These are phyloP conservation scores for Pyrocephalus nanus DNA, from an alignment of 2,797 vertebrate species.

Conservation along the genomic window DNA sequence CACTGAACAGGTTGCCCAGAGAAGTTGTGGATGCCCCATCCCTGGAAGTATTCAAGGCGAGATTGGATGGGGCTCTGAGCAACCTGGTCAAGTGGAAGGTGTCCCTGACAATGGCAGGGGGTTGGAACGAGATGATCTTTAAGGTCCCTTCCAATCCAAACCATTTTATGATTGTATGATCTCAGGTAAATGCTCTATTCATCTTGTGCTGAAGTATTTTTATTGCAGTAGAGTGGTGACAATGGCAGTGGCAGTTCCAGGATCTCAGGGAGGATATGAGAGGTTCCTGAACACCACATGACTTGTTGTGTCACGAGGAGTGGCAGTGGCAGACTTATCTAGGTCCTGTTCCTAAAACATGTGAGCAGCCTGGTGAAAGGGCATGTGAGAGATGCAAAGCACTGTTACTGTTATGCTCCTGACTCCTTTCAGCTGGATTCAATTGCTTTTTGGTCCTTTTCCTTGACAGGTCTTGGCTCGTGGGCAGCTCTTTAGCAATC, in stretches of 20 bases:
- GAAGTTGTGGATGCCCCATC: background rate
- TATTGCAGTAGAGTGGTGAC: background rate
- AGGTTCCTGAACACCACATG: background rate
- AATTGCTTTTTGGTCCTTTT: background rate
- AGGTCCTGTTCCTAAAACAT: background rate
- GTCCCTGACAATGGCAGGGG: background rate
- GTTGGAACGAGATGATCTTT: background rate
- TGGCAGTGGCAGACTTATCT: background rate
- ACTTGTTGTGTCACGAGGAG: background rate
- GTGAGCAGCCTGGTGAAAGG: conserved; percentile 1
- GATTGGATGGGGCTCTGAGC: background rate
- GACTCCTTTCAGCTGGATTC: background rate
- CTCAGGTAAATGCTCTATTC: background rate
- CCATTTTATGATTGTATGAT: background rate
- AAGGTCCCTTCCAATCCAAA: background rate
- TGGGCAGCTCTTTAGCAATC: conserved; percentile 42
- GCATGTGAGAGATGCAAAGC: background rate
- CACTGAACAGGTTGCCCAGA: background rate
- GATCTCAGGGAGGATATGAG: background rate
- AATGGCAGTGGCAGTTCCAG: background rate
- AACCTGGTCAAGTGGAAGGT: background rate
- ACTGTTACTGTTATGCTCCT: background rate
- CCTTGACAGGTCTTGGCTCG: conserved; percentile 66
- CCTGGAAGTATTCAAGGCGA: background rate
- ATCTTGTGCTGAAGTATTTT: background rate